Conservation (phyloP, 1,140 invertebrate genomes). For the Saccostrea glomerata region DNA sequence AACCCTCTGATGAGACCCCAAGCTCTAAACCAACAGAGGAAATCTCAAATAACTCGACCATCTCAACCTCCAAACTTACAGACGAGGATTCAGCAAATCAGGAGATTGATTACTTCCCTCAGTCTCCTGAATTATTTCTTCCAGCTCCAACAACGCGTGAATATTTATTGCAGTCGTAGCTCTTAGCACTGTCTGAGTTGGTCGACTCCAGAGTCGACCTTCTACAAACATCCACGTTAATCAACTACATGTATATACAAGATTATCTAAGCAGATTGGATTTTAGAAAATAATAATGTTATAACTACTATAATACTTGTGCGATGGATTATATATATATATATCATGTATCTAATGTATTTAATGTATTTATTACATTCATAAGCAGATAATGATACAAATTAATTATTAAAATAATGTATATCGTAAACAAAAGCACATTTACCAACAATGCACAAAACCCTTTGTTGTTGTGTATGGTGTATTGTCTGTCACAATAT, state of each 20-base stretch:
- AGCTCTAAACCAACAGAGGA: background rate
- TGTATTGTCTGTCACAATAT: conserved; percentile 4
- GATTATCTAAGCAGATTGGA: background rate
- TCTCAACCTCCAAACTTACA: background rate
- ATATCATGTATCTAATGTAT: no score
- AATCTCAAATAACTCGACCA: conserved; percentile 21
- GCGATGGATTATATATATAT: background rate
- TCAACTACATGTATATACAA: conserved; percentile 9
- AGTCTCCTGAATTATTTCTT: conserved; percentile 18
- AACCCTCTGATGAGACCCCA: background rate
- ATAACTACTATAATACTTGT: conserved; percentile 1
- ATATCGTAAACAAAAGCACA: background rate
- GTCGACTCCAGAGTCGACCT: conserved; percentile 12
- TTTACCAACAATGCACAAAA: conserved; percentile 6
- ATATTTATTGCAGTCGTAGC: background rate
- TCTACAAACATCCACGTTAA: conserved; percentile 13
- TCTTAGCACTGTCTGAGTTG: background rate
- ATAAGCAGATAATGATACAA: no score
- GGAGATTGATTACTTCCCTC: conserved; percentile 4
- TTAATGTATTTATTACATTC: no score
- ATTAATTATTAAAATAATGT: no score
- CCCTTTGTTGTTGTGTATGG: background rate
- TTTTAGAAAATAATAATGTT: conserved; percentile 16
- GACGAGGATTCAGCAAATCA: conserved; percentile 16
- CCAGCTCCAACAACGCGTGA: conserved; percentile 9